phyloP scores from a whole-genome alignment of 2,113 vertebrate genomes.

The Rhodinocichla rosea region DNA sequence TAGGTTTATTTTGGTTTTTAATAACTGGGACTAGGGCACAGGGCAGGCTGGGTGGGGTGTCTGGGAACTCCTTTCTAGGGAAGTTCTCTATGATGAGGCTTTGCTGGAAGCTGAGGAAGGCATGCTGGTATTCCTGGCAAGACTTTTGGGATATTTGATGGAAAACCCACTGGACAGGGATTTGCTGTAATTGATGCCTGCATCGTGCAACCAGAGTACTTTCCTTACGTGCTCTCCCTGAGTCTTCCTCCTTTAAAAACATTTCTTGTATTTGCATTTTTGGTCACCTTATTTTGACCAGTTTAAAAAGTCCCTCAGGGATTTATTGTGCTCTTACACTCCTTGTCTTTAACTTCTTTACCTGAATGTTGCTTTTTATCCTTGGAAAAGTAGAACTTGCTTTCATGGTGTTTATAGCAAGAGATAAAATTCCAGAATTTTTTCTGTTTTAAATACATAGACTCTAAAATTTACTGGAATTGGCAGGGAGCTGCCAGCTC shows the following conservation, averaged over 20 bases:
- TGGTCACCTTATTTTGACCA: neutral
- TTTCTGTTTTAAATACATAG: neutral
- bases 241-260: neutral
- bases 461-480: neutral
- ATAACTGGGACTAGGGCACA: rapidly evolving
- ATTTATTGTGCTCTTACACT: neutral
- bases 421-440: neutral
- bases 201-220: neutral
- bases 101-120: neutral
- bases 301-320: neutral
- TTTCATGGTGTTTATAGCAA: neutral
- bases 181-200: neutral
- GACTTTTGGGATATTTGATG: neutral
- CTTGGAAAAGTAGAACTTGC: neutral
- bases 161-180: neutral
- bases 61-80: neutral
- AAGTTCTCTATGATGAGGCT: neutral
- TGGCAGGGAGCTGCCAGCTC: neutral
- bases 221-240: neutral
- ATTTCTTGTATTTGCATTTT: neutral
- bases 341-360: neutral
- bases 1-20: neutral
- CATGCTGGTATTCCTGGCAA: rapidly evolving
- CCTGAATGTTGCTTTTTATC: neutral
- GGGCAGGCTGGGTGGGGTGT: too few relatives aligned